Base-by-base conservation (phyloP, 2,888 invertebrate genomes). In the Chrysodeixis includens region DNA sequence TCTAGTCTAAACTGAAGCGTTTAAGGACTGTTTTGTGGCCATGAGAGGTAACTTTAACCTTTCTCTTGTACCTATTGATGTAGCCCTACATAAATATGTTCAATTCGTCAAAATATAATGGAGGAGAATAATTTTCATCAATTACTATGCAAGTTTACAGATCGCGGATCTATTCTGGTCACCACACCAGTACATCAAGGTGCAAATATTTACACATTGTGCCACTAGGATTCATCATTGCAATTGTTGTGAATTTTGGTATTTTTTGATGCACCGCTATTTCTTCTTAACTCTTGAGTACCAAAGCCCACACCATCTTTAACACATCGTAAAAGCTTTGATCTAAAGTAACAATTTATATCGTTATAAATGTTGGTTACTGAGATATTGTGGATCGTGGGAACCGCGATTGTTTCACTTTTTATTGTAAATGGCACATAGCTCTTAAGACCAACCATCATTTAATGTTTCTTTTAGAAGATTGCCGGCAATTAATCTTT, bases 401-500 rank as follows among this genome's bases (percentile, higher is more conserved):
- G 74, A 72, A 72, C 51, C 4, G 49, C 14, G 9, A 63, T 71
- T 68, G 10, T 68, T 68, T 16, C 18, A 26, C 30, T 71, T 58
- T 49, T 54, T 57, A 46, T 58, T 35, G 49, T 51, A 62, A 52
- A 55, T 22, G 46, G 51, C 14, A 35, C 26, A 30, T 55, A 53
- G 26, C 30, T 63, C 40, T 55, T 58, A 44, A 22, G 56, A 40
- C 49, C 54, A 56, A 52, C 30, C n/a, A 56, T 6, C 30, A 9
- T 56, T 26, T 20, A 26, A 52, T 52, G 22, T 51, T 73, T 49
- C 46, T 57, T 73, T 49, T 30, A 32, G 9, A 22, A 54, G 30
- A 60, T 59, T 62, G 26, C 1, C 51, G 51, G 51, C 30, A 57
- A 70, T 70, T 57, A 32, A 30, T 69, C 20, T 30, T 30, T 46